Percentiles rank a stretch among this genome's conserved stretches.
These are phyloP conservation scores for Zele albiditarsus DNA, from an alignment of 2,888 invertebrate genomes.

Conservation along the genomic window DNA sequence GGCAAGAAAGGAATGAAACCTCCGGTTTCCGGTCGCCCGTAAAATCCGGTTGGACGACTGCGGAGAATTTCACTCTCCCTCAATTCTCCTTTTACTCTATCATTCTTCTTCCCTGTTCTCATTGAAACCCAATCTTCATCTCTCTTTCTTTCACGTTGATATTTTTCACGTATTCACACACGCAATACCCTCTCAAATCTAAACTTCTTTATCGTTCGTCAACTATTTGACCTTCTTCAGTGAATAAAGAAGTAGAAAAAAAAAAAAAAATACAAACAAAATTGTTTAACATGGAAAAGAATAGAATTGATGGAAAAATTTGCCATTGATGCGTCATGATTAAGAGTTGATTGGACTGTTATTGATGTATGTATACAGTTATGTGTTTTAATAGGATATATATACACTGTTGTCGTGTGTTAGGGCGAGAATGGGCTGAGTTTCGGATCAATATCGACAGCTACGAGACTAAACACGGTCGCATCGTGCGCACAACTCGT, in stretches of 20 bases:
- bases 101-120: not conserved
- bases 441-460: constrained; percentile 56
- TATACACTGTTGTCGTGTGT: not conserved
- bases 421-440: constrained; percentile 48
- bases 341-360: not conserved
- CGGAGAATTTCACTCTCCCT: not conserved
- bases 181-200: not conserved
- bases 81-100: constrained; percentile 3
- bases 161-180: not conserved
- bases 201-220: not conserved
- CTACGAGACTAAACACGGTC: constrained; percentile 32
- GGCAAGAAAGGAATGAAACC: constrained; percentile 42
- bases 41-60: constrained; percentile 42
- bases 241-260: not conserved
- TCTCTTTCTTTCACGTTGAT: not conserved
- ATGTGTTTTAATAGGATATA: not conserved
- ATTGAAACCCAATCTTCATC: not conserved
- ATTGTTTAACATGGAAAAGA: not conserved
- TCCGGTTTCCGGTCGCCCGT: constrained; percentile 44
- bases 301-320: not conserved
- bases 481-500: constrained; percentile 22
- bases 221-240: not conserved
- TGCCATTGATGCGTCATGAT: not conserved
- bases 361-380: not conserved
- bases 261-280: not conserved